Evolutionary conservation across 1,140 invertebrate genomes (phyloP).

Genomic region (Papilio helenus): DNA sequence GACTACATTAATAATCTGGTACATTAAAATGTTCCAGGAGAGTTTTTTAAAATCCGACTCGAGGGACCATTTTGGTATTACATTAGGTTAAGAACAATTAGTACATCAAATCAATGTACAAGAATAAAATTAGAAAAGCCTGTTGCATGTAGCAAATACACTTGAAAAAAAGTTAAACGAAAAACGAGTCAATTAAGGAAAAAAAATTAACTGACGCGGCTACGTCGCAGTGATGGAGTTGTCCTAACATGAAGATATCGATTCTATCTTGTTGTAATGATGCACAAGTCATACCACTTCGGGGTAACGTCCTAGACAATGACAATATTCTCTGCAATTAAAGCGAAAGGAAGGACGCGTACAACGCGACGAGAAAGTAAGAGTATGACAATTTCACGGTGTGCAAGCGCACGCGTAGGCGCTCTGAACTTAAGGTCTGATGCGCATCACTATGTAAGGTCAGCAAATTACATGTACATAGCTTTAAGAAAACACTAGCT

Average conservation of each 20-base stretch:
- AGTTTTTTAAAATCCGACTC: too few relatives aligned
- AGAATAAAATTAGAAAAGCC: too few relatives aligned
- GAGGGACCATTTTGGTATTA: too few relatives aligned
- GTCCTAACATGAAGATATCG: background rate
- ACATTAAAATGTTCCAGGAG: background rate
- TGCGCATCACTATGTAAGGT: conserved; percentile 51
- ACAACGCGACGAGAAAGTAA: conserved; percentile 72
- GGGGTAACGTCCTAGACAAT: conserved; percentile 55
- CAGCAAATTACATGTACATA: conserved; percentile 38
- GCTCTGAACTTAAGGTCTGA: conserved; percentile 62
- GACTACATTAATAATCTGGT: too few relatives aligned
- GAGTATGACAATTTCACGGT: conserved; percentile 78
- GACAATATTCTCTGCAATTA: conserved; percentile 65
- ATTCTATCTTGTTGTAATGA: background rate
- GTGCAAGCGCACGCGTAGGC: conserved; percentile 55
- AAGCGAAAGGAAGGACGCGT: conserved; percentile 73
- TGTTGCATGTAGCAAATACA: too few relatives aligned
- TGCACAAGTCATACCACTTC: background rate
- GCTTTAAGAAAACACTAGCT: too few relatives aligned
- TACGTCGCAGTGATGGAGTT: too few relatives aligned
- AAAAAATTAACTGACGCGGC: too few relatives aligned
- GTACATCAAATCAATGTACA: too few relatives aligned
- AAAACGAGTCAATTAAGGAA: too few relatives aligned
- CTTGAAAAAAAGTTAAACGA: too few relatives aligned
- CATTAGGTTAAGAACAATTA: too few relatives aligned